phyloP scores from a whole-genome alignment of 2,113 vertebrate genomes.

The Colossoma macropomum region DNA sequence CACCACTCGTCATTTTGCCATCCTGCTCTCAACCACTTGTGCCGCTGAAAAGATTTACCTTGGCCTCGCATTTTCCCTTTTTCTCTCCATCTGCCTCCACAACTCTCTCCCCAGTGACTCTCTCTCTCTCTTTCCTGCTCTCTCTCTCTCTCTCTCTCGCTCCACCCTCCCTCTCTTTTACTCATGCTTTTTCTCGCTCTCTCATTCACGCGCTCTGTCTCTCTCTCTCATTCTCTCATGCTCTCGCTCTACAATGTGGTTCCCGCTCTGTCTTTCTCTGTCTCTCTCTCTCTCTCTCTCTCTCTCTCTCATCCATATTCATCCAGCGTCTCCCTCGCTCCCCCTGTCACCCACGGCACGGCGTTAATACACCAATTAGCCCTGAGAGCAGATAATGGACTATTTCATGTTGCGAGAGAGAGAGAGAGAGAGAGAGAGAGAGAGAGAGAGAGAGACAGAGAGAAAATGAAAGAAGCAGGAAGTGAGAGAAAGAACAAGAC shows the following conservation, averaged over 20 bases:
- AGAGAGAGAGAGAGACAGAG: constrained; percentile 53
- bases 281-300: constrained; percentile 53
- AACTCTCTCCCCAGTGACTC: constrained; percentile 47
- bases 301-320: constrained; percentile 78
- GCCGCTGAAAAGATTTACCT: constrained; percentile 82
- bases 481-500: neutral
- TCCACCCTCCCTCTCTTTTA: constrained; percentile 55
- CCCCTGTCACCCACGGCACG: constrained; percentile 78
- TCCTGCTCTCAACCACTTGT: constrained; percentile 80
- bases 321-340: constrained; percentile 68
- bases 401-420: constrained; percentile 76
- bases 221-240: constrained; percentile 53
- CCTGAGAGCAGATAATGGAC: constrained; percentile 83
- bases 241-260: constrained; percentile 25
- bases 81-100: constrained; percentile 29
- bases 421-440: constrained; percentile 63
- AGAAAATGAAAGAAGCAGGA: constrained; percentile 45
- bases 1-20: constrained; percentile 76
- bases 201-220: constrained; percentile 58
- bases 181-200: constrained; percentile 74
- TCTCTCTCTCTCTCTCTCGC: constrained; percentile 56
- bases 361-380: constrained; percentile 84
- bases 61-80: constrained; percentile 68
- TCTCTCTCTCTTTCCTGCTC: constrained; percentile 61
- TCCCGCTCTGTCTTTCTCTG: constrained; percentile 58